Evolutionary conservation across 2,888 invertebrate species (phyloP), one percentile per base, ranked within the genome.

Genomic region (Parnassius mnemosyne): DNA sequence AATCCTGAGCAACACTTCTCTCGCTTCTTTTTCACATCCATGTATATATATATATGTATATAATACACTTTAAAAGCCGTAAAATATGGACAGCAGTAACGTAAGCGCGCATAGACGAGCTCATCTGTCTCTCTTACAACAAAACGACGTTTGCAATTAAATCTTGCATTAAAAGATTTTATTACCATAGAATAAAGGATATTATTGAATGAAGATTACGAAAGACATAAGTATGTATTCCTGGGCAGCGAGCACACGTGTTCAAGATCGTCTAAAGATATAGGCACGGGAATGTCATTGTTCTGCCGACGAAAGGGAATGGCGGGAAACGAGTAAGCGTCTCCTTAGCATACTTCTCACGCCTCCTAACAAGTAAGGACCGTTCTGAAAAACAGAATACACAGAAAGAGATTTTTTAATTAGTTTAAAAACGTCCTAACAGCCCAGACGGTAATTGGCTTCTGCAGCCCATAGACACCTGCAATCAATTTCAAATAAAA

Each of bases 261-360:
- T 65, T 68, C 64, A 60, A 68, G 78, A 78, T 78, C 69, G 68
- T 68, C 65, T 65, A 66, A 61, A 69, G 75, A 76, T 54, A 59
- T 72, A 75, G 68, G 68, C 60, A 66, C 65, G 69, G 71, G 73
- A 73, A 79, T 78, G 73, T 70, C 67, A 79, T 79, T 79, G 79
- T 79, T 73, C 68, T 61, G 65, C 73, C 70, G 71, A 66, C 68
- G 76, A 78, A 75, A 78, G 77, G 75, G 77, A 75, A 77, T 74
- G 74, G 73, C 70, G 72, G 73, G 74, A 72, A 70, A 65, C 60
- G 68, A 64, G 60, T 62, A 66, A 66, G 44, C 53, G 54, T 60
- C 62, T 68, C 60, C 68, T 75, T 75, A 75, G 68, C 72, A 76
- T 68, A 74, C 72, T 76, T 76, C 78, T 76, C 78, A 80, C 79